Evolutionary conservation across 2,888 invertebrate species (phyloP).

Genomic region (Drosophila acutilabella): DNA sequence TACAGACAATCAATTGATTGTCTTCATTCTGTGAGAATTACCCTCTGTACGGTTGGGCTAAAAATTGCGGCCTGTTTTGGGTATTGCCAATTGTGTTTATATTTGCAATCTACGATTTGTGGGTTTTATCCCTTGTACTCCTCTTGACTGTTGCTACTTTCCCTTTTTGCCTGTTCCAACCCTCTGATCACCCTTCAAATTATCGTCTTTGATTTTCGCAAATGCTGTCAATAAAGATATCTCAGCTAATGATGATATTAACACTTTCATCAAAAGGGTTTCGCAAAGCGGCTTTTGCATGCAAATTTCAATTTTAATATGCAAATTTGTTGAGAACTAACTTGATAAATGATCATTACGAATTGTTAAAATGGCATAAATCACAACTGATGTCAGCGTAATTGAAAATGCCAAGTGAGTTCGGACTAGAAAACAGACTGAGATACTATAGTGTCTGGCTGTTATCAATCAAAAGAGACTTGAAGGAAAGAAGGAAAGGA

Average conservation of each 20-base stretch:
- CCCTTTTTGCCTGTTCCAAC: slow-evolving; percentile 26
- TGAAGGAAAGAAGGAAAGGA: not conserved
- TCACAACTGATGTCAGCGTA: slow-evolving; percentile 52
- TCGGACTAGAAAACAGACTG: not conserved
- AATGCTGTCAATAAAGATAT: slow-evolving; percentile 55
- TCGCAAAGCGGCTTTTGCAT: slow-evolving; percentile 48
- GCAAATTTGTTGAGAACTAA: slow-evolving; percentile 42
- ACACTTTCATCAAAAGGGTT: slow-evolving; percentile 45
- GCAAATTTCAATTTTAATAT: slow-evolving; percentile 46
- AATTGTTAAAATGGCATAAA: not conserved
- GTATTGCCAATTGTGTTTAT: slow-evolving; percentile 56
- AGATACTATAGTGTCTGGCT: slow-evolving; percentile 33
- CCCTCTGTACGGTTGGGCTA: not conserved
- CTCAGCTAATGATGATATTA: slow-evolving; percentile 70
- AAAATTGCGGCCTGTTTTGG: slow-evolving; percentile 12
- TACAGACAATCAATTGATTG: slow-evolving; percentile 29
- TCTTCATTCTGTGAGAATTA: slow-evolving; percentile 8
- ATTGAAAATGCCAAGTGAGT: slow-evolving; percentile 39
- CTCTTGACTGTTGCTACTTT: slow-evolving; percentile 62
- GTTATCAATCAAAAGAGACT: slow-evolving; percentile 29
- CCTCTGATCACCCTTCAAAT: slow-evolving; percentile 9
- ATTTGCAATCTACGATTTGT: slow-evolving; percentile 56
- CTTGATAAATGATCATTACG: slow-evolving; percentile 54
- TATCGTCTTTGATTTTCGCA: slow-evolving; percentile 32
- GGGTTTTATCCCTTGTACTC: slow-evolving; percentile 48